Percentiles rank a stretch among this genome's conserved stretches.
Evolutionary conservation across 92 coral and sea anemone genomes (phyloP).

Genomic region (Umimayanthus chanpuru): DNA sequence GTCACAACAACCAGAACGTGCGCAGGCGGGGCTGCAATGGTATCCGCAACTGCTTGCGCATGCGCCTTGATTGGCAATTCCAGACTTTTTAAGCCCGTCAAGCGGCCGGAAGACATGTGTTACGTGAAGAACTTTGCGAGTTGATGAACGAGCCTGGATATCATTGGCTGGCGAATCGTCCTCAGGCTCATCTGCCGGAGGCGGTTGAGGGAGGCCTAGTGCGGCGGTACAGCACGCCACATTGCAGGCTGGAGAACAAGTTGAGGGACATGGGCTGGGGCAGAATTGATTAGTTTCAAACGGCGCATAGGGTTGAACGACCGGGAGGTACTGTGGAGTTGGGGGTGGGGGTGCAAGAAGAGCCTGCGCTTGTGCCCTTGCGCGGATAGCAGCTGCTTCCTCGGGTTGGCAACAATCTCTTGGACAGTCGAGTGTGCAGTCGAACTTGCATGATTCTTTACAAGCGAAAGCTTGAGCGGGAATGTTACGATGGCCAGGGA

Average conservation of each 20-base stretch:
- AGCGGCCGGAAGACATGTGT: slow-evolving; percentile 75
- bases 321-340: slow-evolving; percentile 35
- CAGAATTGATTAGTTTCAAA: slow-evolving; percentile 36
- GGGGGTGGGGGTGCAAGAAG: slow-evolving; percentile 24
- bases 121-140: slow-evolving; percentile 77
- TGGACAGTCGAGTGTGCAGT: slow-evolving; percentile 77
- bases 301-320: slow-evolving; percentile 38
- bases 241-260: slow-evolving; percentile 73
- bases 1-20: slow-evolving; percentile 94
- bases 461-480: slow-evolving; percentile 74
- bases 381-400: slow-evolving; percentile 56
- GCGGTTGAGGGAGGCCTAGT: slow-evolving; percentile 66
- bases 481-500: slow-evolving; percentile 62
- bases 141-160: slow-evolving; percentile 77
- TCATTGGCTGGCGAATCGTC: slow-evolving; percentile 43
- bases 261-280: slow-evolving; percentile 81
- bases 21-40: slow-evolving; percentile 95
- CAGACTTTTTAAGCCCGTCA: slow-evolving; percentile 39
- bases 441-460: slow-evolving; percentile 79
- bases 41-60: slow-evolving; percentile 83
- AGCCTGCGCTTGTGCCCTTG: slow-evolving; percentile 31
- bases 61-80: slow-evolving; percentile 32
- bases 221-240: slow-evolving; percentile 84
- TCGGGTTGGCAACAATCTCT: slow-evolving; percentile 93
- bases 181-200: slow-evolving; percentile 17